These are phyloP conservation scores for Drosophila birchii DNA, from an alignment of 2,888 invertebrate genomes.

Conservation along the genomic window DNA sequence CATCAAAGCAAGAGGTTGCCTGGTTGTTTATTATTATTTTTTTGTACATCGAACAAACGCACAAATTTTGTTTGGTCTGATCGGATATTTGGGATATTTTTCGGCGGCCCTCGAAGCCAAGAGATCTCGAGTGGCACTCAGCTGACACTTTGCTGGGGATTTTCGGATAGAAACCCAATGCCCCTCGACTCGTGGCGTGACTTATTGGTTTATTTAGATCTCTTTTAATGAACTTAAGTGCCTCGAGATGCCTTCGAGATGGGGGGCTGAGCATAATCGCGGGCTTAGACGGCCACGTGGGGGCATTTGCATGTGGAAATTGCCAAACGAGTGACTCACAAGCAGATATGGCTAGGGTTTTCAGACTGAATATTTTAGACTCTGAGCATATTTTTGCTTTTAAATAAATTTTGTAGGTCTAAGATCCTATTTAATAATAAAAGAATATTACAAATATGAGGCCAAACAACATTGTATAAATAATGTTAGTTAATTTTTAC, in stretches of 20 bases:
- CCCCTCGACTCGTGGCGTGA: constrained; percentile 75
- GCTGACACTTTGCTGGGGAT: constrained; percentile 75
- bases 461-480: rapidly evolving
- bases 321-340: constrained; percentile 28
- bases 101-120: constrained; percentile 39
- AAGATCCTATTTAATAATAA: not conserved
- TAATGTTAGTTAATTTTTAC: not conserved
- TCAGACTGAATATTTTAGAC: not conserved
- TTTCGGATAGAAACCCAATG: constrained; percentile 73
- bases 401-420: not conserved
- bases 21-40: constrained; percentile 32
- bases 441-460: not conserved
- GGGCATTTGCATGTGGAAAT: constrained; percentile 23
- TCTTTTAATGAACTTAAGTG: constrained; percentile 78
- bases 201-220: constrained; percentile 80
- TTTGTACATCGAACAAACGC: constrained; percentile 42
- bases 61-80: constrained; percentile 42
- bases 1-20: constrained; percentile 27
- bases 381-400: not conserved
- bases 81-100: constrained; percentile 19
- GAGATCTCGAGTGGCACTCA: constrained; percentile 72
- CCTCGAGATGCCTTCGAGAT: constrained; percentile 61
- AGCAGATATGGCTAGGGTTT: not conserved
- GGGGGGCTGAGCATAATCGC: constrained; percentile 63
- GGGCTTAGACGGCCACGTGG: constrained; percentile 42